phyloP scores from a whole-genome alignment of 2,797 vertebrate species.

The Setipinna tenuifilis region DNA sequence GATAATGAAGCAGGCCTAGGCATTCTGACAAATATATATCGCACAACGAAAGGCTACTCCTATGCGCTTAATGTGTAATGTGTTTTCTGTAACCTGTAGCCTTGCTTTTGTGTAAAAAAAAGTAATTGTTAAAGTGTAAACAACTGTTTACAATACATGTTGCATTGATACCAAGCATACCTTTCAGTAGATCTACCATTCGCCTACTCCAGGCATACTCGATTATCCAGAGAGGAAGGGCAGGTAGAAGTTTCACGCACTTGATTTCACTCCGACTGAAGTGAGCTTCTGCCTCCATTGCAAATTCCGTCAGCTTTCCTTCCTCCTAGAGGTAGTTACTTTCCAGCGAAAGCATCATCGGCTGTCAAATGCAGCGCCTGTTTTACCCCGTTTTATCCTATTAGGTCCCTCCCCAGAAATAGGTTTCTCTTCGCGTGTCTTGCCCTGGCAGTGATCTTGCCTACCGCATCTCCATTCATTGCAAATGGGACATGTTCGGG shows the following conservation, averaged over 20 bases:
- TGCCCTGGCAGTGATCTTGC: too few relatives aligned
- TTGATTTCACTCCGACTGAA: slow-evolving; percentile 27
- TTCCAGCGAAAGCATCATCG: slow-evolving; percentile 21
- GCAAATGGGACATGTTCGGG: slow-evolving; percentile 60
- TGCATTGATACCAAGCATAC: slow-evolving; percentile 46
- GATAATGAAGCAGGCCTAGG: too few relatives aligned
- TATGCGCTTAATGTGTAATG: too few relatives aligned
- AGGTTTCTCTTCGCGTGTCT: neutral
- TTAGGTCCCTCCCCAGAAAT: neutral
- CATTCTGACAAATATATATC: too few relatives aligned
- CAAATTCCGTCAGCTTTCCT: neutral
- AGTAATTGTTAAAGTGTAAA: too few relatives aligned
- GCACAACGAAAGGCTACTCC: too few relatives aligned
- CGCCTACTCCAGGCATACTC: slow-evolving; percentile 69
- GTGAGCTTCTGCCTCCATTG: slow-evolving; percentile 51
- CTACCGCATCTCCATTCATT: neutral
- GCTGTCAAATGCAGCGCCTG: neutral
- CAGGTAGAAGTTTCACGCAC: slow-evolving; percentile 22
- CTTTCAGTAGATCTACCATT: slow-evolving; percentile 63
- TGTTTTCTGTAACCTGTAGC: too few relatives aligned
- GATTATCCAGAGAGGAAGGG: slow-evolving; percentile 68
- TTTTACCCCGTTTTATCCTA: neutral
- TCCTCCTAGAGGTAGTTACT: neutral
- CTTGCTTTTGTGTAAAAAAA: too few relatives aligned
- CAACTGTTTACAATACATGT: neutral